A percentile compares a stretch with the other conserved stretches of the same genome.
Conservation (phyloP, 2,113 vertebrate genomes). For the Sylvietta virens region DNA sequence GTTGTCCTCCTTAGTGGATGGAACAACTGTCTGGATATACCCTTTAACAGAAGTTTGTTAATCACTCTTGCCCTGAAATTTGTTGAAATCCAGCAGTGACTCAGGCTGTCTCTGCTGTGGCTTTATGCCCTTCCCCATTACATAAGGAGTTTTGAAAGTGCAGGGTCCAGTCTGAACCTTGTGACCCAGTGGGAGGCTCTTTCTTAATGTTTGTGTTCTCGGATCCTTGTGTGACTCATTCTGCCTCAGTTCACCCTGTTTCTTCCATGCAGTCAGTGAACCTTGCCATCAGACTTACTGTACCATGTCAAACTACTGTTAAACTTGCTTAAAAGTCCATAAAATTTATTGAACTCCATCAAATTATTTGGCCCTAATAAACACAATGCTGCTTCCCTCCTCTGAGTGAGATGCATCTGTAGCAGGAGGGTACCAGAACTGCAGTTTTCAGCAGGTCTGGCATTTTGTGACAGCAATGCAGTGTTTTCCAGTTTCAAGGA, state of each 20-base stretch:
- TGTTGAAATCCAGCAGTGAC: background rate
- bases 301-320: background rate
- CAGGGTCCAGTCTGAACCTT: background rate
- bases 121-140: background rate
- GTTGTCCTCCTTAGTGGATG: background rate
- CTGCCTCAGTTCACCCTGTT: background rate
- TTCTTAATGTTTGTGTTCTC: background rate
- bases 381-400: background rate
- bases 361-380: background rate
- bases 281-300: background rate
- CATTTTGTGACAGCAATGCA: background rate
- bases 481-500: background rate
- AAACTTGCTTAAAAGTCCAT: background rate
- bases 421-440: background rate
- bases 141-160: background rate
- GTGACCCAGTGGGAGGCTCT: background rate
- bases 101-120: background rate
- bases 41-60: background rate
- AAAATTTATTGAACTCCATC: background rate
- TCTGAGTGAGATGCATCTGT: background rate
- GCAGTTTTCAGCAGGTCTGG: background rate
- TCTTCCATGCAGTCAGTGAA: background rate
- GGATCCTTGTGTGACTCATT: background rate
- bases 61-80: background rate
- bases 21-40: rapidly evolving